Evolutionary conservation across 2,888 invertebrate genomes (phyloP).

Genomic region (Endotricha flammealis): DNA sequence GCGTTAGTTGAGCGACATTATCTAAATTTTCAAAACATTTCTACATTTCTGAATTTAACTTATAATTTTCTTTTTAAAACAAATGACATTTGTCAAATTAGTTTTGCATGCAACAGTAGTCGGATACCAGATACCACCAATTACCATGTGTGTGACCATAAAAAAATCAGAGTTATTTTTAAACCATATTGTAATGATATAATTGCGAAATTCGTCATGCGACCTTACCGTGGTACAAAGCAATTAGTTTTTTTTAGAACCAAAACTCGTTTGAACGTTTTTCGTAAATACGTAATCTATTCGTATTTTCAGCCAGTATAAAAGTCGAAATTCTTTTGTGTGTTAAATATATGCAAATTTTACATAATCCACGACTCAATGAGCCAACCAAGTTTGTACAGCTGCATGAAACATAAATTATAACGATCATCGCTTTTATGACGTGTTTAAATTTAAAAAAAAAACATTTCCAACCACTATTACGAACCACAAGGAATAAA

Average conservation of each 20-base stretch:
- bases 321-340: slow-evolving; percentile 44
- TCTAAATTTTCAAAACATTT: no score
- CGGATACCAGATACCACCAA: no score
- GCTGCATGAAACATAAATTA: slow-evolving; percentile 36
- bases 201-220: slow-evolving; percentile 3
- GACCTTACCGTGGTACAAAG: slow-evolving; percentile 1
- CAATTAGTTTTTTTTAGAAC: slow-evolving; percentile 3
- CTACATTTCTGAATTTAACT: no score
- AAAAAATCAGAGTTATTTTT: no score
- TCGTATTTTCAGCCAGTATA: slow-evolving; percentile 30
- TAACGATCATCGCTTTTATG: slow-evolving; percentile 42
- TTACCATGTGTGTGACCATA: no score
- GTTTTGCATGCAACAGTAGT: no score
- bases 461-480: slow-evolving; percentile 15
- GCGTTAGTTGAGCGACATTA: no score
- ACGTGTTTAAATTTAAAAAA: slow-evolving; percentile 14
- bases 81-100: no score
- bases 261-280: neutral
- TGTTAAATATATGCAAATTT: slow-evolving; percentile 40
- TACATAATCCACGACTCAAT: slow-evolving; percentile 36
- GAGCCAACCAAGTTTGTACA: slow-evolving; percentile 36
- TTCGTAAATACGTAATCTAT: neutral
- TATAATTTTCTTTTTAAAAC: no score
- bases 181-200: no score
- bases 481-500: slow-evolving; percentile 12